Evolutionary conservation across 2,113 vertebrate genomes (phyloP).

Genomic region (Sardina pilchardus): DNA sequence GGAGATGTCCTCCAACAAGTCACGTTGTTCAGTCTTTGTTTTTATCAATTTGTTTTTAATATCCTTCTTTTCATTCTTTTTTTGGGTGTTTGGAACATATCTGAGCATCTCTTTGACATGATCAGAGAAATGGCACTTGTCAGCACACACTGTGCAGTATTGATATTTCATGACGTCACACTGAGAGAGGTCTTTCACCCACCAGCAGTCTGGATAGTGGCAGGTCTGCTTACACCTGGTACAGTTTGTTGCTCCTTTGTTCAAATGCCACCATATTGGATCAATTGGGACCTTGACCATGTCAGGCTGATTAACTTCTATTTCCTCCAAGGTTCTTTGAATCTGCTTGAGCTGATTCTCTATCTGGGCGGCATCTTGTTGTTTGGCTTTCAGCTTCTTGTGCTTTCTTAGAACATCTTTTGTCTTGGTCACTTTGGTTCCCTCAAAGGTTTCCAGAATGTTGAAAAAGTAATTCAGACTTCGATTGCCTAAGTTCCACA

Average conservation of each 20-base stretch:
- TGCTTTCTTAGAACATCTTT: no score
- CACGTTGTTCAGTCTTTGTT: not conserved
- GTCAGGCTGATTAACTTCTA: no score
- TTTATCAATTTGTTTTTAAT: not conserved
- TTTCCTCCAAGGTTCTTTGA: no score
- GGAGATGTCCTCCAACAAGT: not conserved
- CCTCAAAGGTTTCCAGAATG: no score
- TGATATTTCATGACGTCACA: not conserved
- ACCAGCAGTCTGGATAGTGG: not conserved
- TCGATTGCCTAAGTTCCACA: no score
- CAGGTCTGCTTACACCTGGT: not conserved
- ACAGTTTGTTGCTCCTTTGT: not conserved
- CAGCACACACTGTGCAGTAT: not conserved
- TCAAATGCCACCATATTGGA: not conserved
- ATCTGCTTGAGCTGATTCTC: no score
- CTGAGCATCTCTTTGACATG: not conserved
- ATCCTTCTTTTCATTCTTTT: not conserved
- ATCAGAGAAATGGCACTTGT: not conserved
- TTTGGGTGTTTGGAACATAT: not conserved
- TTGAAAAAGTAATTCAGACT: no score
- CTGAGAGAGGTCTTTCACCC: not conserved
- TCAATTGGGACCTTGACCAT: not conserved
- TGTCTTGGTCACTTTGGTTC: no score
- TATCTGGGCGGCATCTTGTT: no score
- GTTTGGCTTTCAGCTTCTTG: no score